Conservation (phyloP, 2,113 vertebrate genomes). For the Lepisosteus oculatus region DNA sequence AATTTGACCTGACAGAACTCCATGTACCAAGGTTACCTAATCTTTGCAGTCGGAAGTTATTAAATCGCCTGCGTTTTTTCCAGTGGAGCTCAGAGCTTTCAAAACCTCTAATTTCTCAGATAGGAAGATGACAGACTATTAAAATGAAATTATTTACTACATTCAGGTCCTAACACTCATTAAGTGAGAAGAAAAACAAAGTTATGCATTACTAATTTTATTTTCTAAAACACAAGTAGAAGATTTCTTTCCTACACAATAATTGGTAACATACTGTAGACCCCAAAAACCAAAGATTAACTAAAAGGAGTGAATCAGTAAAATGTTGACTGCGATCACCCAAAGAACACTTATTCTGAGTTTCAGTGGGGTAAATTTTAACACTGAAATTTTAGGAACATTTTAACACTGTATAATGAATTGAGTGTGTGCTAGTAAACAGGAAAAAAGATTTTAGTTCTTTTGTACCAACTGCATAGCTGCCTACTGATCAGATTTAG, state of each 20-base stretch:
- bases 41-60: slow-evolving; percentile 30
- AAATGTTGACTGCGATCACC: too few relatives aligned
- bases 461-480: neutral
- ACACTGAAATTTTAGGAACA: too few relatives aligned
- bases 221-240: slow-evolving; percentile 23
- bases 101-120: neutral
- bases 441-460: neutral
- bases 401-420: too few relatives aligned
- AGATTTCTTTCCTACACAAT: slow-evolving; percentile 10
- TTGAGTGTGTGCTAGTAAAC: too few relatives aligned
- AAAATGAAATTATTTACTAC: slow-evolving; percentile 19
- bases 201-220: slow-evolving; percentile 18
- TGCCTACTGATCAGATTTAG: neutral
- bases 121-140: slow-evolving; percentile 6
- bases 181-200: neutral
- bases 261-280: neutral
- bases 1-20: slow-evolving; percentile 29
- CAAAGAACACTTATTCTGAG: too few relatives aligned
- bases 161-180: slow-evolving; percentile 8
- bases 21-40: slow-evolving; percentile 4
- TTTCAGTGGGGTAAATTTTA: too few relatives aligned
- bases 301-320: too few relatives aligned
- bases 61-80: slow-evolving; percentile 18
- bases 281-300: too few relatives aligned
- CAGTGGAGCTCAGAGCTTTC: neutral